Evolutionary conservation across 2,797 vertebrate species (phyloP).

Genomic region (Otolemur crassicaudatus): DNA sequence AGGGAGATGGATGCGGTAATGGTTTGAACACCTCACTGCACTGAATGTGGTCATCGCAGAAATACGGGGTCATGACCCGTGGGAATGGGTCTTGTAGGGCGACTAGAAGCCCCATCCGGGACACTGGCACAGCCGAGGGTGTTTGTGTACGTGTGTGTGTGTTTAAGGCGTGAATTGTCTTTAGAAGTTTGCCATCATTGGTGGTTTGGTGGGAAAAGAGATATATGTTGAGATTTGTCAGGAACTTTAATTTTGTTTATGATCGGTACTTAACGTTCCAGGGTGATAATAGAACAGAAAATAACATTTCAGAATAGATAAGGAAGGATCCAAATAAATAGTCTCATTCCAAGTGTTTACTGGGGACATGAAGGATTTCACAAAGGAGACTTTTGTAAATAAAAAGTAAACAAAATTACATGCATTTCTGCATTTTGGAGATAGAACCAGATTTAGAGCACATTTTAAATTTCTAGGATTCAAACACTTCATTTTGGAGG

Average conservation of each 20-base stretch:
- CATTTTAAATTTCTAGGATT: slow-evolving; percentile 34
- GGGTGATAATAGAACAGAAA: background rate
- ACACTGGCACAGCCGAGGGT: background rate
- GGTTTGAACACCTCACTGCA: background rate
- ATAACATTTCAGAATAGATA: slow-evolving; percentile 3
- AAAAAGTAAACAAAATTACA: slow-evolving; percentile 5
- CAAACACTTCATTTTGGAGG: slow-evolving; percentile 30
- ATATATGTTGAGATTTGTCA: background rate
- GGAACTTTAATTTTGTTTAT: slow-evolving; percentile 49
- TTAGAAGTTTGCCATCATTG: slow-evolving; percentile 56
- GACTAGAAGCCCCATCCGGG: background rate
- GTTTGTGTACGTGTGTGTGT: background rate
- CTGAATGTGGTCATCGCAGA: slow-evolving; percentile 39
- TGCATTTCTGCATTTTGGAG: background rate
- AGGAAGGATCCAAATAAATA: background rate
- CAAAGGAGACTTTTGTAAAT: background rate
- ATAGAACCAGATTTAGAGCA: slow-evolving; percentile 17
- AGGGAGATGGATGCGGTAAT: slow-evolving; percentile 27
- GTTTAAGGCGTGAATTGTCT: background rate
- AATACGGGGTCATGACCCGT: slow-evolving; percentile 48
- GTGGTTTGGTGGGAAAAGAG: background rate
- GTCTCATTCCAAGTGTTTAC: background rate
- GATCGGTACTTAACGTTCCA: background rate
- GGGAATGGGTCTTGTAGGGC: background rate
- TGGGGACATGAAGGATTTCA: background rate